Evolutionary conservation across 2,888 invertebrate species (phyloP).

Genomic region (Leptopterna dolabrata): DNA sequence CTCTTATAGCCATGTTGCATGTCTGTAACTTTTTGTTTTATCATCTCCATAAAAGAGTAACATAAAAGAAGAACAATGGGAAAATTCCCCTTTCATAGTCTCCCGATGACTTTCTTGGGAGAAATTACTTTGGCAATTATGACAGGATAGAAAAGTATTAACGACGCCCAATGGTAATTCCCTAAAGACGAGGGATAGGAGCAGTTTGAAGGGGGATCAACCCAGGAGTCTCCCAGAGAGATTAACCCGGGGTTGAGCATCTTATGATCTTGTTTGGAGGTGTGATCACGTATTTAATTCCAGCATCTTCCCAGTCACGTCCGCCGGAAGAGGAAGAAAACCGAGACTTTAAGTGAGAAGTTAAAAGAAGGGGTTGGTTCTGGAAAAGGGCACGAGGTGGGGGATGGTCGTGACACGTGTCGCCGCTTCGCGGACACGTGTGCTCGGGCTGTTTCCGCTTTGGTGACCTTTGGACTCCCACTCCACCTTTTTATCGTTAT

Average conservation of each 20-base stretch:
- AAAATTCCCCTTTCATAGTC: too few species aligned
- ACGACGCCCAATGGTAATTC: neutral
- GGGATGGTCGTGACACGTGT: slow-evolving; percentile 19
- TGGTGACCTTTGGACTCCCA: neutral
- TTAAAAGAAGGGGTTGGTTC: neutral
- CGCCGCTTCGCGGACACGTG: slow-evolving; percentile 21
- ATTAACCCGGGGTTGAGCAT: slow-evolving; percentile 10
- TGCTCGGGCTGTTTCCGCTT: slow-evolving; percentile 4
- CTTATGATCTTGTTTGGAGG: slow-evolving; percentile 43
- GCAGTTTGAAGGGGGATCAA: neutral
- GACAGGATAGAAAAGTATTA: neutral
- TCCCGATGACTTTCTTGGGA: too few species aligned
- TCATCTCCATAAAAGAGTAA: too few species aligned
- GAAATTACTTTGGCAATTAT: neutral
- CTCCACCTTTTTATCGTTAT: neutral
- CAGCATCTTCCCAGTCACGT: slow-evolving; percentile 26
- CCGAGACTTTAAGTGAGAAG: neutral
- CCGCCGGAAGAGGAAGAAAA: neutral
- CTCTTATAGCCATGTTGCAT: too few species aligned
- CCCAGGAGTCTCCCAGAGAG: neutral
- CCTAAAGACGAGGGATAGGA: neutral
- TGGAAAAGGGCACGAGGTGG: neutral
- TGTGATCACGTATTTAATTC: slow-evolving; percentile 55
- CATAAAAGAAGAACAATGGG: too few species aligned
- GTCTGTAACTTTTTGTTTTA: too few species aligned